Base-by-base conservation (phyloP, 1,140 invertebrate species). In the Cheumatopsyche charites region DNA sequence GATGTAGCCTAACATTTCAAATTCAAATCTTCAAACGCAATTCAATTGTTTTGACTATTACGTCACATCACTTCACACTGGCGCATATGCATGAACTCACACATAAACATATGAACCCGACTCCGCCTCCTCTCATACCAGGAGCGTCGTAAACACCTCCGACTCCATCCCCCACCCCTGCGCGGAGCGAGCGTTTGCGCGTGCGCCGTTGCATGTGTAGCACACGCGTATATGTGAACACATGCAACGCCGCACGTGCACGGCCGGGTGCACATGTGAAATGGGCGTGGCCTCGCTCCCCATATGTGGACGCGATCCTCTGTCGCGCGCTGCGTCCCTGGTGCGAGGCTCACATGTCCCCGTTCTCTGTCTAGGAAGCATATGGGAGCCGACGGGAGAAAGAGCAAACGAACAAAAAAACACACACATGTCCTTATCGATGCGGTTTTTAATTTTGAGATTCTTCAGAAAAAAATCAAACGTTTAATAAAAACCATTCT, bases 321-420 rank as follows among this genome's bases (percentile, higher is more conserved):
- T 42, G 12, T 11, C 17, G 29, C 6, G 21, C 47, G 43, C 25
- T 76, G 75, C 66, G 47, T 21, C 42, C 75, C 75, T 76, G 61
- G 71, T 76, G 62, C 70, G 55, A 62, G 58, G 19, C 72, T 66
- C 72, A 76, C 75, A 76, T 76, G 75, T 76, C 72, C 71, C 69
- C 68, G 65, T 75, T 74, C 70, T 36, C 66, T 67, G 42, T 23
- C 45, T 43, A 68, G 66, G 49, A 68, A 68, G 17, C 49, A 68
- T 43, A 43, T 68, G 66, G 66, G 66, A 71, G 29, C 67, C 21
- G 42, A 73, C 43, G 42, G 63, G 52, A 72, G 52, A 72, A 65
- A 72, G 62, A 45, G 47, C 43, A 67, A 67, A 71, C 23, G 21
- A 25, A 58, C 12, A 25, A 58, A 49, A 49, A 49, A 7, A 52